Conservation (phyloP, 2,888 invertebrate genomes). For the Aphidius colemani region DNA sequence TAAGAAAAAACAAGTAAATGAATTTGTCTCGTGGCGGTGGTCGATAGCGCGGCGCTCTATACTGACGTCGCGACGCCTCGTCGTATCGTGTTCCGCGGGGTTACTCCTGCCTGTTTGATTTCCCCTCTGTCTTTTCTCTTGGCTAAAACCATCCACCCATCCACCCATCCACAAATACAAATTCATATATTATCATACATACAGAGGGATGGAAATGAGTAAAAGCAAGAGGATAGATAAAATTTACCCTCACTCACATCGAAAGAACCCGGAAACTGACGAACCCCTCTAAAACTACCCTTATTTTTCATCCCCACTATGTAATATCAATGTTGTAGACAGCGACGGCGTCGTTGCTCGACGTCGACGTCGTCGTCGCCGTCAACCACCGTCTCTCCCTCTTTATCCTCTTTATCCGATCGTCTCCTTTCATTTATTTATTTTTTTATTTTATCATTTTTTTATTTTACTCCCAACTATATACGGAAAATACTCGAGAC, state of each 20-base stretch:
- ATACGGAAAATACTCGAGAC: conserved; percentile 24
- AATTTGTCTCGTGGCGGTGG: conserved; percentile 52
- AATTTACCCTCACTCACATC: conserved; percentile 49
- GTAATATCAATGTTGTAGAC: conserved; percentile 10
- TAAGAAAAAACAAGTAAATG: conserved; percentile 28
- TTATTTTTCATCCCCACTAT: conserved; percentile 44
- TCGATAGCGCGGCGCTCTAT: conserved; percentile 58
- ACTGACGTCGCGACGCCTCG: conserved; percentile 61
- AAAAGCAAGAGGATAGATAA: conserved; percentile 17
- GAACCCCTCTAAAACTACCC: conserved; percentile 53
- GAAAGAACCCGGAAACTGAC: conserved; percentile 59
- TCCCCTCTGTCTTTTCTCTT: conserved; percentile 20
- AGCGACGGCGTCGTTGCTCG: conserved; percentile 35
- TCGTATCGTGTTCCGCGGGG: conserved; percentile 62
- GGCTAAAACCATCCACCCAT: conserved; percentile 14
- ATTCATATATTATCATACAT: too few relatives aligned
- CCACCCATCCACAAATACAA: too few relatives aligned
- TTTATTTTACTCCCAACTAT: too few relatives aligned
- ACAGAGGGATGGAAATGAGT: too few relatives aligned
- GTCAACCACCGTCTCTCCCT: conserved; percentile 9
- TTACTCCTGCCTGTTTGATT: conserved; percentile 49
- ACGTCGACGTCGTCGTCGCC: conserved; percentile 20
- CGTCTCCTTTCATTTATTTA: background rate
- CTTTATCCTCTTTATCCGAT: conserved; percentile 5
- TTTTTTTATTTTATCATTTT: too few relatives aligned